Base-by-base conservation (phyloP, 2,113 vertebrate species). In the Paratilapia polleni region DNA sequence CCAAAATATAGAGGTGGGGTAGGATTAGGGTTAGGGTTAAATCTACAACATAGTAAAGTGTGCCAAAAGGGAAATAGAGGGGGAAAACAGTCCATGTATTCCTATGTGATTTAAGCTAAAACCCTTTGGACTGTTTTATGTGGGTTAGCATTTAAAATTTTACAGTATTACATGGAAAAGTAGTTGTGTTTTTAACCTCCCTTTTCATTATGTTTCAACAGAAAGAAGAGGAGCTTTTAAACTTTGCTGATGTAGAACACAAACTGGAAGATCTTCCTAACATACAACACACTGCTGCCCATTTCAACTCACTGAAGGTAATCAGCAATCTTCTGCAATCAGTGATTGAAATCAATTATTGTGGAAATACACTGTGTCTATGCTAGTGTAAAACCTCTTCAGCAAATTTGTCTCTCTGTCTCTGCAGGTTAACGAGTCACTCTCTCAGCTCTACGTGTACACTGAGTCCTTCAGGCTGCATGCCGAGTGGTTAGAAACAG, bases 401-500 rank as follows among this genome's bases (percentile, higher is more conserved):
- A 14, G 14, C 1, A 22, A 34, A 41, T 73, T 58, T 6, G 56
- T 81, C 11, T 8, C 3, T 58, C 20, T 66, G 41, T 54, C 9
- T 4, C 79, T 28, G 6, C 91, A 96, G 95, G 19, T 82, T 3
- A 93, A 93, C 2, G 81, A 87, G 77, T 91, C 93, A 0, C 83
- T 95, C 2, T 57, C 78, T 6, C 77, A 88, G 82, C 88, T 96
- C 41, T 81, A 73, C 1, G 59, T 8, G 0, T 63, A 86, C 70
- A 56, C 79, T 1, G 80, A 87, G 57, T 75, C 84, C 56, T 94
- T 92, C 84, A 76, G 54, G 31, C 52, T 91, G 7, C 94, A 95
- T 17, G 22, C 92, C 0, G 76, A 93, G 24, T 95, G 95, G 95
- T 14, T 96, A 57, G 88, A 81, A 59, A 49, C 57, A 2, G 86